Conservation (phyloP, 2,113 vertebrate genomes). For the Phalacrocorax carbo region DNA sequence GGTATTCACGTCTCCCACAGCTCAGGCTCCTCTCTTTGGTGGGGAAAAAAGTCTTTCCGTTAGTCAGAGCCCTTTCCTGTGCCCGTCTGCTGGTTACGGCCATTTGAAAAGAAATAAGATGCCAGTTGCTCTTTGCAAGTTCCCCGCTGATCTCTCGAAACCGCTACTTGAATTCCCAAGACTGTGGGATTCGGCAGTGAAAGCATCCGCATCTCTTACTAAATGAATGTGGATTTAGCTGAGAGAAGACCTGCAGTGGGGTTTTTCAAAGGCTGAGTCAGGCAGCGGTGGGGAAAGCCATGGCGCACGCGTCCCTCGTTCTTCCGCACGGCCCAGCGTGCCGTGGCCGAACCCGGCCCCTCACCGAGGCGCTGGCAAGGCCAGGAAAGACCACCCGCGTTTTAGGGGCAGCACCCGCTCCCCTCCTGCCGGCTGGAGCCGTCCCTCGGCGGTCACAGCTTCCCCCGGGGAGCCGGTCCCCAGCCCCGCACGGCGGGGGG, state of each 20-base stretch:
- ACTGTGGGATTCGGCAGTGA: not conserved
- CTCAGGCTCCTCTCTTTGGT: not conserved
- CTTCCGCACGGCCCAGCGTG: rapidly evolving
- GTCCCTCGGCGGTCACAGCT: rapidly evolving
- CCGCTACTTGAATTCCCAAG: not conserved
- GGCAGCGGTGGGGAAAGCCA: no score
- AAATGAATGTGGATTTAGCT: not conserved
- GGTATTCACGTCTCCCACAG: rapidly evolving
- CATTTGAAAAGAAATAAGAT: not conserved
- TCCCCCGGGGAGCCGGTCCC: rapidly evolving
- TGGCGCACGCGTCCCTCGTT: rapidly evolving
- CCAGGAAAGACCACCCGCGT: rapidly evolving
- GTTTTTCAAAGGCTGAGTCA: not conserved
- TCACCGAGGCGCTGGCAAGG: rapidly evolving
- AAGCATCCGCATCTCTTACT: rapidly evolving
- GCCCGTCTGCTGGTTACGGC: not conserved
- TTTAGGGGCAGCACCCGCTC: not conserved
- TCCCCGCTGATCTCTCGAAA: not conserved
- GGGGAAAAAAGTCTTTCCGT: not conserved
- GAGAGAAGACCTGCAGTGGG: not conserved
- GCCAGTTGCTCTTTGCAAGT: not conserved
- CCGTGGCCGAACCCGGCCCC: not conserved
- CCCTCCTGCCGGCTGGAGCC: not conserved
- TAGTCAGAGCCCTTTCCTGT: not conserved
- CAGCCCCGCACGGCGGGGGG: rapidly evolving